Evolutionary conservation across 2,888 invertebrate genomes (phyloP), one percentile per base, ranked within the genome.

Genomic region (Nysson spinosus): DNA sequence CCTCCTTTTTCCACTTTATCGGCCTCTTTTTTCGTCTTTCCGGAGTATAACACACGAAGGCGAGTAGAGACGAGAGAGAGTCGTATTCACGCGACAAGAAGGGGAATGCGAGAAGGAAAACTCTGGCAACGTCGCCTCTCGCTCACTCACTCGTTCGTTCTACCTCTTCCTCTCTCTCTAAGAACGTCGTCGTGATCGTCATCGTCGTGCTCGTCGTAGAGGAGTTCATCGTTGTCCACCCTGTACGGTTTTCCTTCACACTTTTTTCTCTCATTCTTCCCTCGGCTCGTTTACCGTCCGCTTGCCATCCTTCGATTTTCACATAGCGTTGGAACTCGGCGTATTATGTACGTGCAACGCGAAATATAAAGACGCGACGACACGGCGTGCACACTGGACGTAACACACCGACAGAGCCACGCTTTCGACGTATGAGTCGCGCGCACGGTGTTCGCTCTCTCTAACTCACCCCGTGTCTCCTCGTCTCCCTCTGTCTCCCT

Each of bases 101-200:
- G 49, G 16, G 68, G 60, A 55, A 64, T 52, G 63, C 67, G 62
- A 64, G 61, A 64, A 72, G 72, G 71, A 70, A 73, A 77, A 74
- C 80, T 77, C 78, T 79, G 82, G 82, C 82, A 82, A 82, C 82
- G 81, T 82, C 79, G 82, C 82, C 72, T 71, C 55, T 77, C 73
- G 60, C 78, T 75, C 74, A 64, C 79, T 77, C 66, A 67, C 65
- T 76, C 69, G 74, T 60, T 72, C 62, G 56, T 54, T 54, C 68
- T 73, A 66, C 72, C 72, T 70, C 72, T 68, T 72, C 54, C 62
- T 64, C 70, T 65, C 61, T 39, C 67, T 62, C 64, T 66, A 70
- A 66, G 70, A 46, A 46, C 56, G 60, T 68, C 66, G 43, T 62
- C 32, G 56, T 69, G 63, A 68, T 64, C 63, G 69, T 55, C 56